These are phyloP conservation scores for Thalassoma bifasciatum DNA, from an alignment of 2,113 vertebrate species.

Conservation along the genomic window DNA sequence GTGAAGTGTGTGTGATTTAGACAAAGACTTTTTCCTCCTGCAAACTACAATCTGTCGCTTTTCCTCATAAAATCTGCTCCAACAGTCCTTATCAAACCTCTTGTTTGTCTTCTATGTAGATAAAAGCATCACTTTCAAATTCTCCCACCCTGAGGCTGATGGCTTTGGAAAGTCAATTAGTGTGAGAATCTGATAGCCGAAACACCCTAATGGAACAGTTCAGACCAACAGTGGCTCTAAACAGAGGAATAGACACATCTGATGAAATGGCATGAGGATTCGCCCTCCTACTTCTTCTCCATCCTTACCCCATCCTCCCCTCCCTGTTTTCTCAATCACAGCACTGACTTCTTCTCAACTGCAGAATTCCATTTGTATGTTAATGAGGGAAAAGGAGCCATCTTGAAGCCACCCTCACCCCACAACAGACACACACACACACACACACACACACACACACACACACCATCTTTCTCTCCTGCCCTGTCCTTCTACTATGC, in stretches of 20 bases:
- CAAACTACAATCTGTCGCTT: slow-evolving; percentile 22
- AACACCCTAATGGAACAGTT: slow-evolving; percentile 76
- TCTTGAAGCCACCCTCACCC: slow-evolving; percentile 56
- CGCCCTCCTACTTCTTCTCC: slow-evolving; percentile 61
- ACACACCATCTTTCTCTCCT: not conserved
- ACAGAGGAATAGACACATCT: slow-evolving; percentile 75
- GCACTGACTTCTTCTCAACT: slow-evolving; percentile 77
- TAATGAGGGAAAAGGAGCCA: slow-evolving; percentile 79
- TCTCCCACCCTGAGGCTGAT: slow-evolving; percentile 65
- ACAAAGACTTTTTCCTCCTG: not conserved
- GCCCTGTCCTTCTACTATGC: slow-evolving; percentile 22
- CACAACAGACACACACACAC: too few species aligned
- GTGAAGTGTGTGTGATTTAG: not conserved
- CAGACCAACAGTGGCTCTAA: slow-evolving; percentile 72
- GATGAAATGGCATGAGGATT: slow-evolving; percentile 76
- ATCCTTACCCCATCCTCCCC: slow-evolving; percentile 34
- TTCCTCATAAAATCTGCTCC: slow-evolving; percentile 21
- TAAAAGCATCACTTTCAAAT: slow-evolving; percentile 75
- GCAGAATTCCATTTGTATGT: slow-evolving; percentile 86
- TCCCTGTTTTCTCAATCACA: slow-evolving; percentile 75
- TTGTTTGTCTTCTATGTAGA: slow-evolving; percentile 68
- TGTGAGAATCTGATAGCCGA: slow-evolving; percentile 74
- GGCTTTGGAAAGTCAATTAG: slow-evolving; percentile 81
- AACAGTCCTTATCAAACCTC: slow-evolving; percentile 40
- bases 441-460: not conserved